A percentile compares a stretch with the other conserved stretches of the same genome.
phyloP scores from a whole-genome alignment of 2,888 invertebrate genomes.

The Sturmia bella region DNA sequence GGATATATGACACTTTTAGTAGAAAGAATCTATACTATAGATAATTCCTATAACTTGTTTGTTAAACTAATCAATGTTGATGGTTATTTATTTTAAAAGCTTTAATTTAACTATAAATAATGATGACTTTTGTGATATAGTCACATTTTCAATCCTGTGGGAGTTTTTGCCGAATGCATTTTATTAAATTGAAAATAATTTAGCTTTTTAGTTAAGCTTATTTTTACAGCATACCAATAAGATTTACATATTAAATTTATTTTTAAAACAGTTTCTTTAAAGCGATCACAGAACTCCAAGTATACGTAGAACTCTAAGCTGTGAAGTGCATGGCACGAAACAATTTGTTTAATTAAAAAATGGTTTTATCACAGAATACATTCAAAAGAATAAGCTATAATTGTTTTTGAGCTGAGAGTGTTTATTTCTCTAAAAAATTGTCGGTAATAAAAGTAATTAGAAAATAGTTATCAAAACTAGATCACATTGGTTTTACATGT shows the following conservation, averaged over 20 bases:
- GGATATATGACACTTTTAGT: constrained; percentile 71
- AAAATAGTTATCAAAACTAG: no score
- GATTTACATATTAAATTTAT: constrained; percentile 43
- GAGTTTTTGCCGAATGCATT: constrained; percentile 59
- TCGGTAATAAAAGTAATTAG: no score
- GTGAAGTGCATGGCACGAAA: no score
- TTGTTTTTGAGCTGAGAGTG: no score
- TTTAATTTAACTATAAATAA: constrained; percentile 69
- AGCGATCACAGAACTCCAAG: constrained; percentile 15
- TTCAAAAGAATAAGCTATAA: no score
- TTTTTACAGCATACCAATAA: constrained; percentile 31
- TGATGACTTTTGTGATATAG: constrained; percentile 67
- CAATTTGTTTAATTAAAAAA: no score
- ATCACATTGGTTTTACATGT: no score
- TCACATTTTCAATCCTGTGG: constrained; percentile 60
- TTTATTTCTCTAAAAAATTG: no score
- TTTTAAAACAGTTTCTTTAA: constrained; percentile 21
- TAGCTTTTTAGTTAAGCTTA: constrained; percentile 57
- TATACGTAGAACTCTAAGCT: no score
- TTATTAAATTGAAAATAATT: constrained; percentile 66
- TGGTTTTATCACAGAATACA: no score
- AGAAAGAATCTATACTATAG: constrained; percentile 68
- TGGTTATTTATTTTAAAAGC: constrained; percentile 71
- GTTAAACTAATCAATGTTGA: constrained; percentile 70
- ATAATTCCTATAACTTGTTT: constrained; percentile 70